phyloP scores from a whole-genome alignment of 2,113 vertebrate species.

The Penelope pileata region DNA sequence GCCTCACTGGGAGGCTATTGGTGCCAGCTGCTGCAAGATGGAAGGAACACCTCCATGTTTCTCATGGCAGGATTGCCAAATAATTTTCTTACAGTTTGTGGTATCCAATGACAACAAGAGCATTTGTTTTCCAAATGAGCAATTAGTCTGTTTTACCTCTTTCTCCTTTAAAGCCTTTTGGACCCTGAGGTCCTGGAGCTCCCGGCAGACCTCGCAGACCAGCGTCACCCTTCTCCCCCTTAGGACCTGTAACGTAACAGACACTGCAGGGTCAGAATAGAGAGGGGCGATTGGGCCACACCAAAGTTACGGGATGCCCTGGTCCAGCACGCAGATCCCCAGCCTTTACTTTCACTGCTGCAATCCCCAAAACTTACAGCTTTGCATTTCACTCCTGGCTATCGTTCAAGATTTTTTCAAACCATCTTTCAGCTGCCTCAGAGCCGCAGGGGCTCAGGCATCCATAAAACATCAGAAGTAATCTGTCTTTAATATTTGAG shows the following conservation, averaged over 20 bases:
- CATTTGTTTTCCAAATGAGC: neutral
- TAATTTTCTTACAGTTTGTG: neutral
- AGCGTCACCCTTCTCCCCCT: constrained; percentile 83
- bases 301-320: neutral
- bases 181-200: constrained; percentile 73
- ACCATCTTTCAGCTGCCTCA: neutral
- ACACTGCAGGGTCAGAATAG: neutral
- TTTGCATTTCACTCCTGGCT: neutral
- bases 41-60: neutral
- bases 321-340: neutral
- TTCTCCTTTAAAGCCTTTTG: constrained; percentile 85
- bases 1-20: fast-evolving
- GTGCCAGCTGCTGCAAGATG: neutral
- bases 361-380: neutral
- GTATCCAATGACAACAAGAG: neutral
- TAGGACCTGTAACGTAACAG: constrained; percentile 75
- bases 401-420: neutral
- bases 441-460: neutral
- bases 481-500: neutral
- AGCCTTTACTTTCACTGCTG: neutral
- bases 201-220: constrained; percentile 83
- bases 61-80: neutral
- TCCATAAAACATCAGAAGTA: neutral
- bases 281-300: too few relatives aligned
- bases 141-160: constrained; percentile 77